phyloP scores from a whole-genome alignment of 1,140 invertebrate species.

The Ladona fulva region DNA sequence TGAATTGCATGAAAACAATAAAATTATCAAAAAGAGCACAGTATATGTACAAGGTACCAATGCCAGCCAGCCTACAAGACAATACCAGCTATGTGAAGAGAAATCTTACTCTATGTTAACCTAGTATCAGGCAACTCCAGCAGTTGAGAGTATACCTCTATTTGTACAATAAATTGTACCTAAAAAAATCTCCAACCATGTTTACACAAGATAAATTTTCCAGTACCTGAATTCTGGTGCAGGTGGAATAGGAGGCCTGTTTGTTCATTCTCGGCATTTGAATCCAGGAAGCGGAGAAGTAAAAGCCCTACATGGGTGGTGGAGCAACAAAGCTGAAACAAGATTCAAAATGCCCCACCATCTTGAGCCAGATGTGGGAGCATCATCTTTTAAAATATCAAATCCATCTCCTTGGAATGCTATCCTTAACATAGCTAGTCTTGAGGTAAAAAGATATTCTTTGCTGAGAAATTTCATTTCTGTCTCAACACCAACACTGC shows the following conservation, averaged over 20 bases:
- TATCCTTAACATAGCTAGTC: constrained; percentile 40
- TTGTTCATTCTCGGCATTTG: constrained; percentile 38
- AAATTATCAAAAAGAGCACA: no score
- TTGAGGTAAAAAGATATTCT: constrained; percentile 34
- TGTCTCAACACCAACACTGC: no score
- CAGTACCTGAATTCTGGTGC: constrained; percentile 50
- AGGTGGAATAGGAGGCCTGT: constrained; percentile 45
- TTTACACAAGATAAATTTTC: constrained; percentile 12
- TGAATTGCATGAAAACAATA: no score
- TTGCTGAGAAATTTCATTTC: no score
- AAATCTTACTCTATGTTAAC: no score
- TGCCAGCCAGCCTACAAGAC: no score
- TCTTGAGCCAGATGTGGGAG: constrained; percentile 38
- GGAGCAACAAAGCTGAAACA: constrained; percentile 31
- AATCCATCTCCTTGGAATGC: constrained; percentile 47
- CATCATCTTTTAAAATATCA: constrained; percentile 42
- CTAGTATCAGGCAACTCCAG: no score
- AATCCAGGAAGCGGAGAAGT: constrained; percentile 25
- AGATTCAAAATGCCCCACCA: constrained; percentile 32
- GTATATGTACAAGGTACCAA: no score
- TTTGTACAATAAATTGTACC: no score
- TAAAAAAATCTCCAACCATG: no score
- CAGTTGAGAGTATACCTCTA: no score
- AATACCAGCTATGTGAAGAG: no score
- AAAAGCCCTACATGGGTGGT: constrained; percentile 36